Base-by-base conservation (phyloP, 2,888 invertebrate species). In the Cactoblastis cactorum region DNA sequence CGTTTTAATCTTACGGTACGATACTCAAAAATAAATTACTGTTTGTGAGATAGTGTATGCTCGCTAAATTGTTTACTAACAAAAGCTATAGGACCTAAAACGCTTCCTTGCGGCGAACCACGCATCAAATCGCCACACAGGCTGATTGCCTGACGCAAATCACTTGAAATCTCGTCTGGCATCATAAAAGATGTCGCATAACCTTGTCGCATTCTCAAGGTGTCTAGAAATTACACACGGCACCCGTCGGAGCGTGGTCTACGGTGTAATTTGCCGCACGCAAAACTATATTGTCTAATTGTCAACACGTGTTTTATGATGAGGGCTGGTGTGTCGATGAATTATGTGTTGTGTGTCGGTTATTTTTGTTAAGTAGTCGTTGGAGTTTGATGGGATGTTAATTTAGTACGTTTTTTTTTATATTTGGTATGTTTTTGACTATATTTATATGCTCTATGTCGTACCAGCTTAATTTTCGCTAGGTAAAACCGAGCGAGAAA, bases 151-250 rank as follows among this genome's bases (percentile, higher is more conserved):
- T 28, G 28, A 32, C 43, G 43, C 28, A 43, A 43, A 43, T 28
- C 15, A 6, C 3, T 43, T 32, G 9, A 43, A 43, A 28, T 48
- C 17, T 37, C 37, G 37, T 48, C 47, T 37, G 14, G 47, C 37
- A 24, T 28, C 15, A 41, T 41, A 34, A 33, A 19, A 47, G 35
- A 39, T 39, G 47, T 47, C 32, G 37, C 24, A 37, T 52, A 58
- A 61, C 65, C 65, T 65, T 65, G 65, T 24, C 12, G 15, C 14
- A 8, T 9, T 59, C 62, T 67, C 67, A 68, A 67, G 67, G 68
- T 59, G 67, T 62, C 41, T 45, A 34, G 15, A 56, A 62, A 67
- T 68, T 64, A 59, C 58, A 61, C 51, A 55, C 51, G 46, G 48
- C 46, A 46, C 53, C 37, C 51, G 49, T 33, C 45, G 15, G 28